Percentiles rank a stretch among this genome's conserved stretches.
Evolutionary conservation across 2,113 vertebrate species (phyloP).

Genomic region (Salvelinus namaycush): DNA sequence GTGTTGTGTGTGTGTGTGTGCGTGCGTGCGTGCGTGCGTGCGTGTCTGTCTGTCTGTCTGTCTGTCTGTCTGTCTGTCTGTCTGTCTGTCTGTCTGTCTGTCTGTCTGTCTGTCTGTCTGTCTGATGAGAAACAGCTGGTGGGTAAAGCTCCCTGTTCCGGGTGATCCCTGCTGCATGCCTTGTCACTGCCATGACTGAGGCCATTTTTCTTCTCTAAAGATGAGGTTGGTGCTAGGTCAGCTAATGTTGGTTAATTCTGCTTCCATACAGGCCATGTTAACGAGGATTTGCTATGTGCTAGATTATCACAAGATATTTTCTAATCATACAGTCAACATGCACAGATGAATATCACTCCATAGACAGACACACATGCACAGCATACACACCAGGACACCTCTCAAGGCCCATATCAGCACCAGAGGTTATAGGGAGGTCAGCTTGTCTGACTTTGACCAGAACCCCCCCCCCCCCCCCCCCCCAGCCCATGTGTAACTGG

Average conservation of each 20-base stretch:
- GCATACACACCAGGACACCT: not conserved
- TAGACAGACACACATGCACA: slow-evolving; percentile 4
- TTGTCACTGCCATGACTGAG: slow-evolving; percentile 64
- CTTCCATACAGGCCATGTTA: slow-evolving; percentile 63
- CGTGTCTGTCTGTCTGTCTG: too few relatives aligned
- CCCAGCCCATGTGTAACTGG: slow-evolving; percentile 71
- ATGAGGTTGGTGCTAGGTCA: slow-evolving; percentile 44
- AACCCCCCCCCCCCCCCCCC: slow-evolving; percentile 71
- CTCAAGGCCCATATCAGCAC: slow-evolving; percentile 75
- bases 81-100: slow-evolving; percentile 26
- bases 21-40: too few relatives aligned
- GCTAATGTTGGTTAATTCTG: slow-evolving; percentile 18
- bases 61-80: not conserved
- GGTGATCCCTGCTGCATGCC: slow-evolving; percentile 50
- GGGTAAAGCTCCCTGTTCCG: slow-evolving; percentile 51
- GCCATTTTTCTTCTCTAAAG: slow-evolving; percentile 65
- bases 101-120: slow-evolving; percentile 29
- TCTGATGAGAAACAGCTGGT: slow-evolving; percentile 63
- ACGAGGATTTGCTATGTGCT: slow-evolving; percentile 28
- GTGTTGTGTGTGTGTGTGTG: too few relatives aligned
- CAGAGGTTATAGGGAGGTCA: slow-evolving; percentile 86
- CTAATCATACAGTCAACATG: too few relatives aligned
- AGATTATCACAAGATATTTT: not conserved
- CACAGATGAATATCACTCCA: slow-evolving; percentile 1
- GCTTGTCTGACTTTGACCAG: slow-evolving; percentile 86